These are phyloP conservation scores for Actinostola sp. DNA, from an alignment of 92 coral and sea anemone species.

Conservation along the genomic window DNA sequence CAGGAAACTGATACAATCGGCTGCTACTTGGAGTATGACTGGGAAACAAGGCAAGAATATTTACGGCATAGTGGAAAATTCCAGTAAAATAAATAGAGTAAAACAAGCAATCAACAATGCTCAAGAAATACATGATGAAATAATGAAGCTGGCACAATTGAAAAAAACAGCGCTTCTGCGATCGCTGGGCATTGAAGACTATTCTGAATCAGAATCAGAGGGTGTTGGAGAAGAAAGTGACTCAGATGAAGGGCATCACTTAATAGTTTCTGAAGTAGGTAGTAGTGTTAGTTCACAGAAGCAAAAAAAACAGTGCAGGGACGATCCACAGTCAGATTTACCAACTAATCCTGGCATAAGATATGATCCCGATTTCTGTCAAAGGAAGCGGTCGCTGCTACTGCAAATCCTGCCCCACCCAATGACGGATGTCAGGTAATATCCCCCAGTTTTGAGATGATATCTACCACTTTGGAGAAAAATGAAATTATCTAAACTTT, in stretches of 20 bases:
- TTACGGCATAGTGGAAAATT: conserved; percentile 16
- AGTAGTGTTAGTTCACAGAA: neutral
- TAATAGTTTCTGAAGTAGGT: neutral
- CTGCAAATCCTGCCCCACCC: conserved; percentile 15
- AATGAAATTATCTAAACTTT: too few species aligned
- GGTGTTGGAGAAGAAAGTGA: conserved; percentile 27
- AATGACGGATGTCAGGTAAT: too few species aligned
- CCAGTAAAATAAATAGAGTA: conserved; percentile 4
- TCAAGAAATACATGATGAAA: conserved; percentile 27
- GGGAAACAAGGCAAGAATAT: conserved; percentile 3
- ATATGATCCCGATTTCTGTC: conserved; percentile 12
- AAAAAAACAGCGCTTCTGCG: conserved; percentile 41
- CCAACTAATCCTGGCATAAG: conserved; percentile 1
- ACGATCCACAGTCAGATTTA: conserved; percentile 1
- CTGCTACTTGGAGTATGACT: conserved; percentile 48
- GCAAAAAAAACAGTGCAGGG: neutral
- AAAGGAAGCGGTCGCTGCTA: neutral
- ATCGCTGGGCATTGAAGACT: conserved; percentile 32
- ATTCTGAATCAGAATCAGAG: conserved; percentile 29
- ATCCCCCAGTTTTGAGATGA: too few species aligned
- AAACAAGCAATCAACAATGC: conserved; percentile 25
- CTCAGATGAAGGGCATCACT: too few species aligned
- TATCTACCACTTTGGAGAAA: too few species aligned
- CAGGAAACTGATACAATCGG: conserved; percentile 42
- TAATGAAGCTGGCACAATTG: conserved; percentile 35